A percentile compares a stretch with the other conserved stretches of the same genome.
Conservation (phyloP, 2,888 invertebrate species). For the Lasioglossum leucozonium region DNA sequence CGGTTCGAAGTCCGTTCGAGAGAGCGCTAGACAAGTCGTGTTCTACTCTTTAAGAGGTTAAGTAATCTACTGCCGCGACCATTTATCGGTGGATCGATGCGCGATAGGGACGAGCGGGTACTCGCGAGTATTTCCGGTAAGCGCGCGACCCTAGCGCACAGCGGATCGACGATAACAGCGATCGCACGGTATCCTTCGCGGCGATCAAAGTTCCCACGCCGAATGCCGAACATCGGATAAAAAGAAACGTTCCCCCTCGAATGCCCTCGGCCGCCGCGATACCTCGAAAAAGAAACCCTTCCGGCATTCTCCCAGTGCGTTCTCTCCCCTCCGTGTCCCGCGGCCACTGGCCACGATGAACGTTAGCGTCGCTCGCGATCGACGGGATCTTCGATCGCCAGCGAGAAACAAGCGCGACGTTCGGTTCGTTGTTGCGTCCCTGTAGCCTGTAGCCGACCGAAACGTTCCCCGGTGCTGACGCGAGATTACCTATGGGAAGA, state of each 20-base stretch:
- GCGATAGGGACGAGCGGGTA: background rate
- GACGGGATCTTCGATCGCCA: background rate
- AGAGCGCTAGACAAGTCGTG: slow-evolving; percentile 31
- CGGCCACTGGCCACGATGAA: background rate
- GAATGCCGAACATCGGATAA: slow-evolving; percentile 18
- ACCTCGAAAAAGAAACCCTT: slow-evolving; percentile 28
- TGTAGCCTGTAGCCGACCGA: slow-evolving; percentile 25
- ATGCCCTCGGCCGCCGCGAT: slow-evolving; percentile 27
- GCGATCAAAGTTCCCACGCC: slow-evolving; percentile 23
- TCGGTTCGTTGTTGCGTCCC: slow-evolving; percentile 13
- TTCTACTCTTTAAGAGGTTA: slow-evolving; percentile 66
- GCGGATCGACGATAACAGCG: slow-evolving; percentile 33
- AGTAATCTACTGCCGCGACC: slow-evolving; percentile 47
- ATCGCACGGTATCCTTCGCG: slow-evolving; percentile 57
- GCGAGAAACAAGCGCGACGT: background rate
- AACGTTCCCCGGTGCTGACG: slow-evolving; percentile 13
- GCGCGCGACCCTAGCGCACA: background rate
- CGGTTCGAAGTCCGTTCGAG: slow-evolving; percentile 28
- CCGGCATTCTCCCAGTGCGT: background rate
- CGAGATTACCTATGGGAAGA: slow-evolving; percentile 36
- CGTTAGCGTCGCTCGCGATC: background rate
- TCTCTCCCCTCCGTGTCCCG: background rate
- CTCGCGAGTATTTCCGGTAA: background rate
- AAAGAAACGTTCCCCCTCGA: slow-evolving; percentile 10
- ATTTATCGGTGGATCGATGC: slow-evolving; percentile 1